Conservation (phyloP, 2,113 vertebrate species). For the Cricetomys ansorgei region DNA sequence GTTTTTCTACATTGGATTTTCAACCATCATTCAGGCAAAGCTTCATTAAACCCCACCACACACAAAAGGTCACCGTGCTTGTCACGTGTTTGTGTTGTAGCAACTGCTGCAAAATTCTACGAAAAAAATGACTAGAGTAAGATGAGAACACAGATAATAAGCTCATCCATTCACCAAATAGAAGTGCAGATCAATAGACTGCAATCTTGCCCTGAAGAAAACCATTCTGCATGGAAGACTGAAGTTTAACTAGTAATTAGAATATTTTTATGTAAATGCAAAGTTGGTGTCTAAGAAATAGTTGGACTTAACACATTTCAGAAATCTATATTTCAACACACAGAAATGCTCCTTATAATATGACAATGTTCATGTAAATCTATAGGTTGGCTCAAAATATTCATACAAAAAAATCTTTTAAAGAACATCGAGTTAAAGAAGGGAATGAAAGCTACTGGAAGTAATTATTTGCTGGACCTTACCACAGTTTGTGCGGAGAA, state of each 20-base stretch:
- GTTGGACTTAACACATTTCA: not conserved
- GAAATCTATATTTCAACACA: not conserved
- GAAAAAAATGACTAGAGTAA: slow-evolving; percentile 18
- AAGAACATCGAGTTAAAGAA: not conserved
- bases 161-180: slow-evolving; percentile 63
- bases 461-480: not conserved
- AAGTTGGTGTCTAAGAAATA: slow-evolving; percentile 52
- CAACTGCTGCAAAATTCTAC: slow-evolving; percentile 58
- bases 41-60: slow-evolving; percentile 68
- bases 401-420: not conserved
- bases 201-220: slow-evolving; percentile 36
- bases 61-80: slow-evolving; percentile 71
- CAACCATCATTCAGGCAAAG: slow-evolving; percentile 72
- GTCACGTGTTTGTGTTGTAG: slow-evolving; percentile 56
- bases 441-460: not conserved
- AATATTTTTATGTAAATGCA: slow-evolving; percentile 49
- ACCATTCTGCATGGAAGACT: not conserved
- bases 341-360: not conserved
- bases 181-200: slow-evolving; percentile 53
- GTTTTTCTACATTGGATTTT: slow-evolving; percentile 63
- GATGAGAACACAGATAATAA: slow-evolving; percentile 53
- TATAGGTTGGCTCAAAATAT: slow-evolving; percentile 16
- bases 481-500: not conserved
- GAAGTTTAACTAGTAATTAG: slow-evolving; percentile 52
- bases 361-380: not conserved